Evolutionary conservation across 1,140 invertebrate species (phyloP).

Genomic region (Brachionus rubens): DNA sequence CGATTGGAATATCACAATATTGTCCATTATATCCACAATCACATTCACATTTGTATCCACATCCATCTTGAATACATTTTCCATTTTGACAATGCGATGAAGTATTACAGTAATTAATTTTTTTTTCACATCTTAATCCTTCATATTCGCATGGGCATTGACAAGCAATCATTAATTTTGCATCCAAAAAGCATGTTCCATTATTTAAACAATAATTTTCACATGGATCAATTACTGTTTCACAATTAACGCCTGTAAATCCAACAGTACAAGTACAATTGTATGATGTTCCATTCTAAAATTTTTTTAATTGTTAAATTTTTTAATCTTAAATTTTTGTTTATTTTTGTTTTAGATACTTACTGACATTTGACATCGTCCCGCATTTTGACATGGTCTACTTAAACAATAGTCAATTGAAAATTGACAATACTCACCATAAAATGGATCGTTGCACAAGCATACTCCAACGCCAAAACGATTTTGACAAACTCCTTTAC

Average conservation of each 20-base stretch:
- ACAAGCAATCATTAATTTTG: constrained; percentile 2
- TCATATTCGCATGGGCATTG: constrained; percentile 85
- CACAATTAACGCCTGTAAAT: constrained; percentile 77
- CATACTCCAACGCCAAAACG: constrained; percentile 50
- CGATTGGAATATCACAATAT: constrained; percentile 16
- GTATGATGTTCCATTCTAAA: not conserved
- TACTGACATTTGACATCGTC: constrained; percentile 73
- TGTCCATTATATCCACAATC: constrained; percentile 37
- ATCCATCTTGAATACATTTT: constrained; percentile 48
- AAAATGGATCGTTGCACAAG: constrained; percentile 59
- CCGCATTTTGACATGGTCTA: constrained; percentile 75
- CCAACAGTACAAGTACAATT: constrained; percentile 28
- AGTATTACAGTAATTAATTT: constrained; percentile 75
- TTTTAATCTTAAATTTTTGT: not conserved
- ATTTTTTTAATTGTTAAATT: not conserved
- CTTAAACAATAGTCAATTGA: constrained; percentile 47
- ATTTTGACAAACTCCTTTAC: constrained; percentile 5
- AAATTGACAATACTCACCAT: constrained; percentile 52
- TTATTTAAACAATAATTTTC: constrained; percentile 48
- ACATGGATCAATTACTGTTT: constrained; percentile 77
- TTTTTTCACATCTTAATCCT: constrained; percentile 90
- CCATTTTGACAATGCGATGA: constrained; percentile 54
- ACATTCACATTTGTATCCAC: constrained; percentile 13
- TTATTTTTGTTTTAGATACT: not conserved
- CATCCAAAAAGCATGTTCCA: constrained; percentile 47